Evolutionary conservation across 2,888 invertebrate genomes (phyloP).

Genomic region (Cataglyphis rosenhaueri): DNA sequence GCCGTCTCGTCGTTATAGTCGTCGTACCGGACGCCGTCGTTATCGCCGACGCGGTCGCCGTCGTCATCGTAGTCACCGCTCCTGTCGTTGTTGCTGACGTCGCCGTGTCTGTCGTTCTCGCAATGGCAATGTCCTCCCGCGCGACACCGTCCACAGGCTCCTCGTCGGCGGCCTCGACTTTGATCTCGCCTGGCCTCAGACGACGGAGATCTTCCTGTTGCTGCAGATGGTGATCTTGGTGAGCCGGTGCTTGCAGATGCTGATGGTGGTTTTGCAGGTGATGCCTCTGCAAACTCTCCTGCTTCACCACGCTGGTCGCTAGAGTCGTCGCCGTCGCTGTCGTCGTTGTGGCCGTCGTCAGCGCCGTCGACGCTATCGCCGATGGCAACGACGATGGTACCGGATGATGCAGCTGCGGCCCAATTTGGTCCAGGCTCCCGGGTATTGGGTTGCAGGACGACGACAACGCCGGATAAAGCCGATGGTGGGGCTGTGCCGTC

Average conservation of each 20-base stretch:
- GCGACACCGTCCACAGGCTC: constrained; percentile 67
- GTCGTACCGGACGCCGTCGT: constrained; percentile 64
- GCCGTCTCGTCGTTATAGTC: constrained; percentile 72
- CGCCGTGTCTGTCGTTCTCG: constrained; percentile 68
- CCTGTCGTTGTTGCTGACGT: constrained; percentile 56
- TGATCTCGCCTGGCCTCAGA: constrained; percentile 86
- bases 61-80: constrained; percentile 55
- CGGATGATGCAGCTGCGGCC: constrained; percentile 74
- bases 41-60: constrained; percentile 65
- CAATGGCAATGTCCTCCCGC: constrained; percentile 67
- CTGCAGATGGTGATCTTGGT: constrained; percentile 73
- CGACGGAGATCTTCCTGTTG: constrained; percentile 74
- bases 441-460: constrained; percentile 77
- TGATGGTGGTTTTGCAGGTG: constrained; percentile 71
- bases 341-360: constrained; percentile 63
- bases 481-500: constrained; percentile 81
- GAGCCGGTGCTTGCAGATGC: constrained; percentile 71
- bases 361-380: constrained; percentile 72
- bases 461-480: constrained; percentile 78
- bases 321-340: constrained; percentile 65
- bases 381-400: constrained; percentile 73
- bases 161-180: constrained; percentile 86
- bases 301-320: constrained; percentile 75
- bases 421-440: constrained; percentile 75
- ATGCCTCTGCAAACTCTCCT: constrained; percentile 76